These are phyloP conservation scores for Corydoras sp. DNA, from an alignment of 2,113 vertebrate species.

Conservation along the genomic window DNA sequence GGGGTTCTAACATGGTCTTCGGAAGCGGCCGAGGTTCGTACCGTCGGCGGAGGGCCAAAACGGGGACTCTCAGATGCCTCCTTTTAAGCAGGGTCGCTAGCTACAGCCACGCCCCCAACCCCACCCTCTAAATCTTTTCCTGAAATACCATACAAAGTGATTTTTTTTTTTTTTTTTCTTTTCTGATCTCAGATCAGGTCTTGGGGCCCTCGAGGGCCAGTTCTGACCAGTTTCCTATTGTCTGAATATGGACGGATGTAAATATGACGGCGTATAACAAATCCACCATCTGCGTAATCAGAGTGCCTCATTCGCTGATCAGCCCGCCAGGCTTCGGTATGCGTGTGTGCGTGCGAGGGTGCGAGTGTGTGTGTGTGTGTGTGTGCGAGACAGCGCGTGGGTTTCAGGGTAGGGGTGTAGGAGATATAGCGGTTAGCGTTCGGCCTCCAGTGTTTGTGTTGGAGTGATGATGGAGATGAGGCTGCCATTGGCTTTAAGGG, in stretches of 20 bases:
- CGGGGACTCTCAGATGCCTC: too few species aligned
- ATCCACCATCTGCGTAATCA: slow-evolving; percentile 44
- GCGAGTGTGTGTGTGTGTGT: not conserved
- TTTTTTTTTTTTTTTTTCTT: not conserved
- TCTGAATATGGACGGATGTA: slow-evolving; percentile 58
- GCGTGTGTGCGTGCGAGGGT: slow-evolving; percentile 34
- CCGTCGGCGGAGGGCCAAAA: too few species aligned
- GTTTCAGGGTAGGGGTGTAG: slow-evolving; percentile 27
- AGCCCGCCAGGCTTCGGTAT: slow-evolving; percentile 35
- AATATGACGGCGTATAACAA: slow-evolving; percentile 49
- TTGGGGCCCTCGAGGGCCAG: slow-evolving; percentile 16
- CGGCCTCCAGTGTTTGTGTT: slow-evolving; percentile 34
- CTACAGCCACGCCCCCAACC: too few species aligned
- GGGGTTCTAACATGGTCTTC: too few species aligned
- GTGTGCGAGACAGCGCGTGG: slow-evolving; percentile 1
- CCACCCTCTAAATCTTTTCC: too few species aligned
- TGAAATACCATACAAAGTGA: too few species aligned
- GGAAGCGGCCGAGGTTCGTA: too few species aligned
- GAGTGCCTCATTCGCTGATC: slow-evolving; percentile 57
- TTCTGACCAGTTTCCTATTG: slow-evolving; percentile 28
- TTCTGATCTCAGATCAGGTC: slow-evolving; percentile 1
- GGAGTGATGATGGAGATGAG: slow-evolving; percentile 31
- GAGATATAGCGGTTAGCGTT: slow-evolving; percentile 20
- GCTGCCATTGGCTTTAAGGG: slow-evolving; percentile 31
- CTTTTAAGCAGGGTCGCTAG: too few species aligned